A percentile compares a stretch with the other conserved stretches of the same genome.
Evolutionary conservation across 2,888 invertebrate genomes (phyloP).

Genomic region (Gandaritis pyraliata): DNA sequence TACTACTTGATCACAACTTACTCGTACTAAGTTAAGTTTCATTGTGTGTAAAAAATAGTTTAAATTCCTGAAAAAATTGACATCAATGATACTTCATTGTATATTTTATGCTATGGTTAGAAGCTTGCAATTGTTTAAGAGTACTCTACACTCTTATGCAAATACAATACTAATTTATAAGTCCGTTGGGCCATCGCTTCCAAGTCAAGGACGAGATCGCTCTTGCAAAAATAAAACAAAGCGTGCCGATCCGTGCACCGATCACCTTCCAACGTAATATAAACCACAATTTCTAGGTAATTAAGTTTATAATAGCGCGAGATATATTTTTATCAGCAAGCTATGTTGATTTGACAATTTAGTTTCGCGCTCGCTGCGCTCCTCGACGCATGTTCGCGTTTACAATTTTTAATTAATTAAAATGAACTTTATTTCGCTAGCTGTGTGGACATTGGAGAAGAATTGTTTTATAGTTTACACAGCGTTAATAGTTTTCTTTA

Average conservation of each 20-base stretch:
- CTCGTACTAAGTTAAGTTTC: no score
- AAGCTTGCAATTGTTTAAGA: no score
- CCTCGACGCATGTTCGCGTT: conserved; percentile 31
- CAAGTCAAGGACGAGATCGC: conserved; percentile 9
- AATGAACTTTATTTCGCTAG: conserved; percentile 74
- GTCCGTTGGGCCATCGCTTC: neutral
- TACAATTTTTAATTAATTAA: conserved; percentile 35
- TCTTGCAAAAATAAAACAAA: conserved; percentile 28
- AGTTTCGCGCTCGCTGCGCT: conserved; percentile 44
- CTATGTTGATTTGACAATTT: conserved; percentile 30
- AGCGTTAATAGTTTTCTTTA: conserved; percentile 65
- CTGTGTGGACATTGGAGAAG: conserved; percentile 73
- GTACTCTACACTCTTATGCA: no score
- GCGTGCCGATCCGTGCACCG: conserved; percentile 12
- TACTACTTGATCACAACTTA: no score
- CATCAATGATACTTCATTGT: no score
- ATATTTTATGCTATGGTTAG: no score
- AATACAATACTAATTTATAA: no score
- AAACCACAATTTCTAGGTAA: conserved; percentile 12
- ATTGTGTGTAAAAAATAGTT: no score
- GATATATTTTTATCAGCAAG: conserved; percentile 25
- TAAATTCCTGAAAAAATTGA: no score
- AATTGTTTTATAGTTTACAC: conserved; percentile 76
- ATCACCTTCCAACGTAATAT: conserved; percentile 5
- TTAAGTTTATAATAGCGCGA: conserved; percentile 25